Base-by-base conservation (phyloP, 2,797 vertebrate species). In the Danio albolineatus region DNA sequence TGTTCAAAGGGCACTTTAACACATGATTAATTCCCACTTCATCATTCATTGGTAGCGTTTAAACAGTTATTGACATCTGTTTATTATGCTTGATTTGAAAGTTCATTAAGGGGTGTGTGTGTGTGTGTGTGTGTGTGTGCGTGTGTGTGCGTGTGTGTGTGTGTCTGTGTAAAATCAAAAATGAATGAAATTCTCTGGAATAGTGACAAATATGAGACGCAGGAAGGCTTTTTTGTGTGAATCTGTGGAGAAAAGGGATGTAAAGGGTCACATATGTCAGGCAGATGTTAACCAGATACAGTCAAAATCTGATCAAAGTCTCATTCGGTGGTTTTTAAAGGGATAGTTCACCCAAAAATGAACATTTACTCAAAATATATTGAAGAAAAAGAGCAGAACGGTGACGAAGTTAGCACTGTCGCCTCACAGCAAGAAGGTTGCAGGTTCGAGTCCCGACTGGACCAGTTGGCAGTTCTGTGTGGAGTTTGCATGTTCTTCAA, bases 201-300 rank as follows among this genome's bases (percentile, higher is more conserved):
- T 39, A 67, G 7, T 16, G 21, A 36, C 1, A n/a, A 46, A 1
- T 44, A 13, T 0, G 69, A 21, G 39, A 41, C 4, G 7, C 39
- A n/a, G 44, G 59, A 28, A 51, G 28, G 28, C 28, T 49, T 48
- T 21, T 60, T 36, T 46, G 56, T 36, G 41, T 19, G 43, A 61
- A 6, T 41, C n/a, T 28, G 17, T 21, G 5, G 44, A 62, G 59
- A 51, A 62, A 39, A 51, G n/a, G 13, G 59, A 62, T 41, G 46
- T 51, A 74, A 13, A 46, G 54, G 21, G 44, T 19, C 56, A 21
- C 72, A 60, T 38, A 2, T 57, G 71, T 73, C 71, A 36, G 21
- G 43, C 71, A 73, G 69, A 38, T 72, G 69, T 43, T 72, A 56
- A 72, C 39, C 69, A 72, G 51, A 44, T 21, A 14, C 39, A 43